Evolutionary conservation across 2,113 vertebrate species (phyloP), one percentile per base, ranked within the genome.

Genomic region (Malurus alboscapulatus): DNA sequence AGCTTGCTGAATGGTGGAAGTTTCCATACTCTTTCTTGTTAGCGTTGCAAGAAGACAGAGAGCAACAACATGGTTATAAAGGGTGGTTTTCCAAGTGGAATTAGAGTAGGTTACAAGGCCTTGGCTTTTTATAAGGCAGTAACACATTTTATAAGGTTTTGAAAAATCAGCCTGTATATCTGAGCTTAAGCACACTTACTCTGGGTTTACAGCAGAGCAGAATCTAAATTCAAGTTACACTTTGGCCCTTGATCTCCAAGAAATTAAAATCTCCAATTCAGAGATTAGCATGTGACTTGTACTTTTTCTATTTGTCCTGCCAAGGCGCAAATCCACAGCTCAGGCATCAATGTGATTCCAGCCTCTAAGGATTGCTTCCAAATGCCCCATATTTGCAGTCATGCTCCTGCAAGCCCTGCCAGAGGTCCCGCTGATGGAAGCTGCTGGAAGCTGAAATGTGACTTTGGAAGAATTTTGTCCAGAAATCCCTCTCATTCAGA

Each of bases 401-500:
- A 11, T 66, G 62, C 42, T 93, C 47, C 53, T 87, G 81, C 55
- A 62, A 65, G 34, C 26, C 71, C 61, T 91, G 82, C 45, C 93
- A 91, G 85, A 91, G 44, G 34, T 87, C 66, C 81, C 5, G 7
- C 58, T 89, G 77, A 59, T 91, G 51, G 50, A 88, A 89, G 67
- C 25, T 92, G 54, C 34, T 38, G 38, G 38, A 62, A 72, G 26
- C 67, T 87, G 66, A 89, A 92, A 65, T 72, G 62, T 47, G 81
- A 91, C 62, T 93, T 76, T 65, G 81, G 58, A 94, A 94, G 54
- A 72, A 29, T 54, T 87, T 87, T 84, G 12, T 79, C 84, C 0
- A 36, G 86, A 91, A 94, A 95, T 93, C 69, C 67, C 71, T 91
- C 83, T 90, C 84, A 89, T 82, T 89, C 58, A 72, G 54, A 82